Evolutionary conservation across 2,113 vertebrate species (phyloP).

Genomic region (Microcebus lehilahytsara): DNA sequence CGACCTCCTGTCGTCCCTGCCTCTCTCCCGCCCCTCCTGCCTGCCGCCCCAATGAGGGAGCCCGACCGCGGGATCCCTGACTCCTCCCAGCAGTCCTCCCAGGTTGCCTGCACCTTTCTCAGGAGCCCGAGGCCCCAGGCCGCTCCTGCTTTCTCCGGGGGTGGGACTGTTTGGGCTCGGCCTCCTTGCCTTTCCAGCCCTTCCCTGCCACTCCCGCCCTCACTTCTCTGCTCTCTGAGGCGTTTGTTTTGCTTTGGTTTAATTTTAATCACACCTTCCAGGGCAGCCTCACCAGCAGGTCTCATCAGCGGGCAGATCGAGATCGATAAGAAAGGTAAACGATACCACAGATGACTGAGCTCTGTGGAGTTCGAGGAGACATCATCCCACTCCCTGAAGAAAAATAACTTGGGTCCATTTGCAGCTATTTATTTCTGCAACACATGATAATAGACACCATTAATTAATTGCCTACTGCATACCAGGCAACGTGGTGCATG

Average conservation of each 20-base stretch:
- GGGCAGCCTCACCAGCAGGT: background rate
- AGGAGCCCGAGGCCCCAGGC: background rate
- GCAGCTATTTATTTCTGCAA: slow-evolving; percentile 37
- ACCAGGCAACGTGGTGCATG: background rate
- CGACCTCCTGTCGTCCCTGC: background rate
- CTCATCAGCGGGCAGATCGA: background rate
- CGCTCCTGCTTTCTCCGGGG: background rate
- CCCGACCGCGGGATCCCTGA: background rate
- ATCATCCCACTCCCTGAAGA: background rate
- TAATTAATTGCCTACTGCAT: slow-evolving; percentile 20
- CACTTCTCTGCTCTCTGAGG: background rate
- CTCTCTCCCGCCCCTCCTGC: background rate
- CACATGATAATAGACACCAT: background rate
- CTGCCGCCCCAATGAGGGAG: background rate
- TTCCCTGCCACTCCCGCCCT: background rate
- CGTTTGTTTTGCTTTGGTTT: slow-evolving; percentile 24
- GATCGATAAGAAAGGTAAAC: slow-evolving; percentile 53
- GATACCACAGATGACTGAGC: slow-evolving; percentile 18
- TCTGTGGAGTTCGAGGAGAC: background rate
- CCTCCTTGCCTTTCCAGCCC: background rate
- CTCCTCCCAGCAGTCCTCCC: background rate
- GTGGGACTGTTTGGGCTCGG: background rate
- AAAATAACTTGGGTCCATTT: background rate
- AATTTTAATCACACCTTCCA: slow-evolving; percentile 55
- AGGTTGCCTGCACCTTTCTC: background rate